A percentile compares a stretch with the other conserved stretches of the same genome.
These are phyloP conservation scores for Epizoanthus ramosus DNA, from an alignment of 92 coral and sea anemone species.

Conservation along the genomic window DNA sequence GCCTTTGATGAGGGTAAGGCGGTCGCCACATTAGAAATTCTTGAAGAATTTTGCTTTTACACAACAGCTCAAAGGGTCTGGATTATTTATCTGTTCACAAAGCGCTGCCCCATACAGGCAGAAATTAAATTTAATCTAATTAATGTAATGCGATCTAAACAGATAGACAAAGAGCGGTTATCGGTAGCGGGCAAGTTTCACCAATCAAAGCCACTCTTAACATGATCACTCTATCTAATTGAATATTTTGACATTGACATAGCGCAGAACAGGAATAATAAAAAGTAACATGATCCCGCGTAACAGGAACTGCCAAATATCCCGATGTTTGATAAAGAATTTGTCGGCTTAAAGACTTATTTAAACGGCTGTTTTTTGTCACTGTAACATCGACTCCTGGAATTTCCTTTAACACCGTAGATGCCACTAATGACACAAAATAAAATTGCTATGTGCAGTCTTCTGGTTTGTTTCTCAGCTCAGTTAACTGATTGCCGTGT, in stretches of 20 bases:
- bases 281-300: constrained; percentile 50
- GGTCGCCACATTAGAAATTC: constrained; percentile 88
- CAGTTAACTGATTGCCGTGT: constrained; percentile 40
- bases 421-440: constrained; percentile 20
- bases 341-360: constrained; percentile 56
- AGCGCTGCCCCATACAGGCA: constrained; percentile 76
- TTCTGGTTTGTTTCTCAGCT: constrained; percentile 37
- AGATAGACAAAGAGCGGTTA: constrained; percentile 53
- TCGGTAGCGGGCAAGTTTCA: constrained; percentile 35
- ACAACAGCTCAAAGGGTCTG: constrained; percentile 76
- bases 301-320: constrained; percentile 57
- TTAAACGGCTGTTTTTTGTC: constrained; percentile 61
- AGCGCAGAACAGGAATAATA: constrained; percentile 48
- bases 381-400: constrained; percentile 4
- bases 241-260: constrained; percentile 58
- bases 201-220: constrained; percentile 48
- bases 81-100: constrained; percentile 81
- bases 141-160: constrained; percentile 66
- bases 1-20: constrained; percentile 85
- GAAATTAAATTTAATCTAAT: constrained; percentile 72
- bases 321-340: constrained; percentile 65
- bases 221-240: constrained; percentile 43
- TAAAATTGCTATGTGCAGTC: constrained; percentile 13
- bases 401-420: constrained; percentile 36
- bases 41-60: constrained; percentile 58